These are phyloP conservation scores for Scomber scombrus DNA, from an alignment of 2,113 vertebrate species.

Conservation along the genomic window DNA sequence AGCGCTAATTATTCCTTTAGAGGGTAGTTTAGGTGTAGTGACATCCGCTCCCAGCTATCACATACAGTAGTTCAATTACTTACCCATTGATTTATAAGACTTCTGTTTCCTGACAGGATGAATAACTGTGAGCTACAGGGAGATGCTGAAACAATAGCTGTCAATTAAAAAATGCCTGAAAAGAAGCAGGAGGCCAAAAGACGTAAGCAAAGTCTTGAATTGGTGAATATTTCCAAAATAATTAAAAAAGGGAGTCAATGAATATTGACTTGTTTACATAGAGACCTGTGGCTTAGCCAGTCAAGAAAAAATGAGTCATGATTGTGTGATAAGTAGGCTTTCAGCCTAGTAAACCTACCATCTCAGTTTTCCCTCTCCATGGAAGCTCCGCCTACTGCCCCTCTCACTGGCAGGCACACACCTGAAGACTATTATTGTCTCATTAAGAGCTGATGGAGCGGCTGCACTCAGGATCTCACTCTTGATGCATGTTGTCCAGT, in stretches of 20 bases:
- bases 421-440: too few species aligned
- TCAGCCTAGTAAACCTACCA: too few species aligned
- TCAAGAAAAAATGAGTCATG: constrained; percentile 15
- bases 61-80: constrained; percentile 28
- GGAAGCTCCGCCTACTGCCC: too few species aligned
- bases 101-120: constrained; percentile 18
- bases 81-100: constrained; percentile 34
- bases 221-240: not conserved
- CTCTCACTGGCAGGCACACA: too few species aligned
- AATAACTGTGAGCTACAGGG: constrained; percentile 10
- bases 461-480: too few species aligned
- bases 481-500: too few species aligned
- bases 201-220: not conserved
- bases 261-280: not conserved
- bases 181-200: not conserved
- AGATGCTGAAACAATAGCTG: constrained; percentile 8
- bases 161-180: constrained; percentile 11
- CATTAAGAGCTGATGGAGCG: too few species aligned
- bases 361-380: too few species aligned
- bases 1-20: constrained; percentile 42
- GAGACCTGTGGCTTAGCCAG: not conserved
- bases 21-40: constrained; percentile 13
- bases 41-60: constrained; percentile 19
- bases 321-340: not conserved
- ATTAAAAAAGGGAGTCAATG: not conserved